Base-by-base conservation (phyloP, 2,113 vertebrate genomes). In the Microcebus jonahi region DNA sequence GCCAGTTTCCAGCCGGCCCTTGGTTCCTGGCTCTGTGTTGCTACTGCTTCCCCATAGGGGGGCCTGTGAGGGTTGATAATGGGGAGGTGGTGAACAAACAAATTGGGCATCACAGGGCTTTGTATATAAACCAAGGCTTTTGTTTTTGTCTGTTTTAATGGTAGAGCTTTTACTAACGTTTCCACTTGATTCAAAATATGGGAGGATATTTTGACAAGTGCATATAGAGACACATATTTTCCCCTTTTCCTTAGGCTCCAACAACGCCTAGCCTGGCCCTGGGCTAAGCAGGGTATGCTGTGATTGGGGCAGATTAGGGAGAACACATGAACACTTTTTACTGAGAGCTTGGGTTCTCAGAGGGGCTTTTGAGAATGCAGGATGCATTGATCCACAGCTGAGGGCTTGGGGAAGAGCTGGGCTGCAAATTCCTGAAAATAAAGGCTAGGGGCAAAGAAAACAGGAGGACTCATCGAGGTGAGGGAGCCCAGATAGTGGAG, bases 11-110 rank as follows among this genome's bases (percentile, higher is more conserved):
- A 2, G 9, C 48, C 15, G 76, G 20, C 11, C 8, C 10, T 61
- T n/a, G 50, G 42, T 39, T 83, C 53, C 79, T 71, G 15, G 25
- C 11, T 31, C 42, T 48, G 14, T 0, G 8, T 2, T 18, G 50
- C 11, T 8, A 0, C 21, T 68, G 7, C 0, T 0, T 5, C 14
- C 8, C 9, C 6, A 9, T 4, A 2, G 5, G 31, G 53, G 23
- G 23, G 10, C 21, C 2, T n/a, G 4, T 71, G 59, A 70, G 8
- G 7, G 39, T 31, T 67, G 53, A 42, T 48, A 36, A 77, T 4
- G 6, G 3, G n/a, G 50, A 76, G 21, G 55, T 7, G 5, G 34
- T 57, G 48, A 80, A 5, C 23, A 34, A 81, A 65, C 31, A 27
- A 36, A 53, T 0, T 21, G 14, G 27, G n/a, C 12, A 15, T 23